Percentiles rank a stretch among this genome's conserved stretches.
phyloP scores from a whole-genome alignment of 2,113 vertebrate species.

The Synodontis membranacea region DNA sequence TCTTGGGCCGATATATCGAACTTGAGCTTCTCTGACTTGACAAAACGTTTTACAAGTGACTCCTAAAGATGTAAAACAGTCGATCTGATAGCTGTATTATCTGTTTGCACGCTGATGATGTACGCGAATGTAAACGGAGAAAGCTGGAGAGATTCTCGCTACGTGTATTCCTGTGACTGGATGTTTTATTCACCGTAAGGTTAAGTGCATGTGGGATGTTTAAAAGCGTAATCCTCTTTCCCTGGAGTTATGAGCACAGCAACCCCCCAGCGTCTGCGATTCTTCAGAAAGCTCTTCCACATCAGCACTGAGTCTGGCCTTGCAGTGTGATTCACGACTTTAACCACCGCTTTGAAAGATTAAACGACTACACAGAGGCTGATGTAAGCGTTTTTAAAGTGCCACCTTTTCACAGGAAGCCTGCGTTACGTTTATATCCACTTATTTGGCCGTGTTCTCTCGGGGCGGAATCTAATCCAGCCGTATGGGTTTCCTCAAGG shows the following conservation, averaged over 20 bases:
- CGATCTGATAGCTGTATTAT: not conserved
- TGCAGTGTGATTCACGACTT: slow-evolving; percentile 6
- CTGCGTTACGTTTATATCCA: not conserved
- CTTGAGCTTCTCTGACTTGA: not conserved
- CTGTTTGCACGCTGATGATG: not conserved
- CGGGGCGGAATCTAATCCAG: not conserved
- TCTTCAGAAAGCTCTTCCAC: not conserved
- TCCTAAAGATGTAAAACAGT: not conserved
- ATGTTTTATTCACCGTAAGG: not conserved
- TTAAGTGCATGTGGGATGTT: slow-evolving; percentile 26
- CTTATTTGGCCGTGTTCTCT: not conserved
- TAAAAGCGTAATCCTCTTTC: not conserved
- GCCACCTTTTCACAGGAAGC: not conserved
- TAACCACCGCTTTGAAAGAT: not conserved
- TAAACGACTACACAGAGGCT: not conserved
- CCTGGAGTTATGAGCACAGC: slow-evolving; percentile 1
- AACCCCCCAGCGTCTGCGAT: not conserved
- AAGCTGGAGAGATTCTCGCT: not conserved
- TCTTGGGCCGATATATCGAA: too few relatives aligned
- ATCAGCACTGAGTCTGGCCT: not conserved
- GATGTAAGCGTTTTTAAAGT: not conserved
- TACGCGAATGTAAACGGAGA: not conserved
- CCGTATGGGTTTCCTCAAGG: not conserved
- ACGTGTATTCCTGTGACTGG: not conserved
- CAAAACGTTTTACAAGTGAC: not conserved